Conservation (phyloP, 2,888 invertebrate genomes). For the Tortricodes alternella region DNA sequence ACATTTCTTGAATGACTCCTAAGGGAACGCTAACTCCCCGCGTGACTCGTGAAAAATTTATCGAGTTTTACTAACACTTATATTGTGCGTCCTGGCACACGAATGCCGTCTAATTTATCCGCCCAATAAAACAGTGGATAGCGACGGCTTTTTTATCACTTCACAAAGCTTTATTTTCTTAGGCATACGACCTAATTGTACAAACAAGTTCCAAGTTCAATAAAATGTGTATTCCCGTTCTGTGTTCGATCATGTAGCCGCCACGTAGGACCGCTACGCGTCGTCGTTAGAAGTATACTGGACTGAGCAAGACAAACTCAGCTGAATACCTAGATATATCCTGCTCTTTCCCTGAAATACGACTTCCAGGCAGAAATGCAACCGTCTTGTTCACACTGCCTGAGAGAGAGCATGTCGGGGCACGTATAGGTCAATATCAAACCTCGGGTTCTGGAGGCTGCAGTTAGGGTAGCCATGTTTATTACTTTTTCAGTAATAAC, state of each 20-base stretch:
- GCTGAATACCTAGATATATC: slow-evolving; percentile 54
- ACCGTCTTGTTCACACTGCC: slow-evolving; percentile 59
- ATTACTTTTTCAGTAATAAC: slow-evolving; percentile 10
- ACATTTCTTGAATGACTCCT: slow-evolving; percentile 46
- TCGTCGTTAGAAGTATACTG: slow-evolving; percentile 69
- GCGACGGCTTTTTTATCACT: slow-evolving; percentile 12
- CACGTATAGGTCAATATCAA: slow-evolving; percentile 83
- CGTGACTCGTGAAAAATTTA: slow-evolving; percentile 34
- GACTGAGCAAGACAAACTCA: slow-evolving; percentile 65
- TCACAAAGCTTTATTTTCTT: slow-evolving; percentile 6
- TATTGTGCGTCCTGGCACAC: slow-evolving; percentile 23
- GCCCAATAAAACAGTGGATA: slow-evolving; percentile 26
- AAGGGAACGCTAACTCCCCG: slow-evolving; percentile 33
- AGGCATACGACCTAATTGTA: slow-evolving; percentile 19
- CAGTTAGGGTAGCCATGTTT: slow-evolving; percentile 65
- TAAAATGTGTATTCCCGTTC: slow-evolving; percentile 49
- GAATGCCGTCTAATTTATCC: slow-evolving; percentile 25
- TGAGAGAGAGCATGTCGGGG: slow-evolving; percentile 74
- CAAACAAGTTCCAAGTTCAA: slow-evolving; percentile 40
- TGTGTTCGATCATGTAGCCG: slow-evolving; percentile 39
- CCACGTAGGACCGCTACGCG: slow-evolving; percentile 56
- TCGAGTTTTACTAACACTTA: slow-evolving; percentile 34
- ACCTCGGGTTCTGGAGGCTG: slow-evolving; percentile 81
- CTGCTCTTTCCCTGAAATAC: slow-evolving; percentile 51
- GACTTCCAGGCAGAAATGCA: slow-evolving; percentile 40